Percentiles rank a stretch among this genome's conserved stretches.
Conservation (phyloP, 2,113 vertebrate genomes). For the Lonchura striata region DNA sequence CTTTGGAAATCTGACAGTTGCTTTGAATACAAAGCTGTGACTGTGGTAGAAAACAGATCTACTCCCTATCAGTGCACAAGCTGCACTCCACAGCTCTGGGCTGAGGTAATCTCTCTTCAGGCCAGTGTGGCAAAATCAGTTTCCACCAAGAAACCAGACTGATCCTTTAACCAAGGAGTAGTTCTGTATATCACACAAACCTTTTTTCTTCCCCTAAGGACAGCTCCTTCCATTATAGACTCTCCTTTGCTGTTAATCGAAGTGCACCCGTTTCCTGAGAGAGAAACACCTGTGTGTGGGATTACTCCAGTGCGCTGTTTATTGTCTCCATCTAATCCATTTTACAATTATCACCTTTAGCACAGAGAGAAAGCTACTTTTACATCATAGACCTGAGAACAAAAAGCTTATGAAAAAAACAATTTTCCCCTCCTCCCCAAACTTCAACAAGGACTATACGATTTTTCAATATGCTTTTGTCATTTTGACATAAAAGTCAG, state of each 20-base stretch:
- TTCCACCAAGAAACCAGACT: neutral
- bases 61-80: neutral
- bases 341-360: neutral
- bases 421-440: neutral
- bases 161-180: neutral
- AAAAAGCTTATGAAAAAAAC: neutral
- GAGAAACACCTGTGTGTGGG: neutral
- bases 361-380: neutral
- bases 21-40: neutral
- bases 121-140: neutral
- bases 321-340: neutral
- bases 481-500: neutral
- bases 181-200: neutral
- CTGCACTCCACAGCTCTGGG: neutral
- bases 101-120: neutral
- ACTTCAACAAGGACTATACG: neutral
- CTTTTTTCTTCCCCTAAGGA: neutral
- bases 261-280: neutral
- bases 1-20: neutral
- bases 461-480: conserved; percentile 6
- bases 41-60: neutral
- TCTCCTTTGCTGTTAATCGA: neutral
- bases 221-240: neutral
- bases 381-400: neutral
- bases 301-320: neutral